Percentiles rank a stretch among this genome's conserved stretches.
Conservation (phyloP, 2,797 vertebrate genomes). For the Amphiprion clarkii region DNA sequence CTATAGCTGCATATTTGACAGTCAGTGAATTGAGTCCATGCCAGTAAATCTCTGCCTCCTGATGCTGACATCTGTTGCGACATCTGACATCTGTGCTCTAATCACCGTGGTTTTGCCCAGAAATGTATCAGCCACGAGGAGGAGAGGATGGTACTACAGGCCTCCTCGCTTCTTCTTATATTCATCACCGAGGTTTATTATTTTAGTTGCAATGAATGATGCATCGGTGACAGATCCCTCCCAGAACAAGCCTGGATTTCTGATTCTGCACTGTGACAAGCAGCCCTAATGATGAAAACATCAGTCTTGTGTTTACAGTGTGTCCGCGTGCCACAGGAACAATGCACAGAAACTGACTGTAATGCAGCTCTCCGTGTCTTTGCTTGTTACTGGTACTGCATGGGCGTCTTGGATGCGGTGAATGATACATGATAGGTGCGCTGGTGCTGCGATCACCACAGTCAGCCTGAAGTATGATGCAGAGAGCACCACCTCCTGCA, state of each 20-base stretch:
- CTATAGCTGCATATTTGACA: not conserved
- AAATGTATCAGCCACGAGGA: not conserved
- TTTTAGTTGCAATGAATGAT: conserved; percentile 19
- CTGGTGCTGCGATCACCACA: conserved; percentile 7
- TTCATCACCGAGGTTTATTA: not conserved
- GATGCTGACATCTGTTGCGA: not conserved
- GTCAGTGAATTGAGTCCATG: not conserved
- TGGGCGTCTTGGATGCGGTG: not conserved
- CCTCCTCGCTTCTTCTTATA: not conserved
- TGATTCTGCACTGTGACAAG: conserved; percentile 1
- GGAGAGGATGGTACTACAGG: not conserved
- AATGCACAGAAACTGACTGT: not conserved
- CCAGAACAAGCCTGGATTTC: not conserved
- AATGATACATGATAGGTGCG: conserved; percentile 1
- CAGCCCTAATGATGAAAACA: conserved; percentile 38
- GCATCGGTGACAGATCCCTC: conserved; percentile 19
- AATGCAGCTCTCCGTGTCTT: not conserved
- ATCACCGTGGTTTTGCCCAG: not conserved
- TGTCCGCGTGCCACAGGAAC: not conserved
- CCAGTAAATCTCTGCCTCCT: not conserved
- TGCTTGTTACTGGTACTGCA: not conserved
- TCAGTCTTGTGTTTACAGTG: conserved; percentile 1
- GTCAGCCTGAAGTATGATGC: not conserved
- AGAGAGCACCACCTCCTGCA: not conserved
- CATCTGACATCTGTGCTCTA: not conserved